Base-by-base conservation (phyloP, 2,113 vertebrate species). In the Saccopteryx leptura region DNA sequence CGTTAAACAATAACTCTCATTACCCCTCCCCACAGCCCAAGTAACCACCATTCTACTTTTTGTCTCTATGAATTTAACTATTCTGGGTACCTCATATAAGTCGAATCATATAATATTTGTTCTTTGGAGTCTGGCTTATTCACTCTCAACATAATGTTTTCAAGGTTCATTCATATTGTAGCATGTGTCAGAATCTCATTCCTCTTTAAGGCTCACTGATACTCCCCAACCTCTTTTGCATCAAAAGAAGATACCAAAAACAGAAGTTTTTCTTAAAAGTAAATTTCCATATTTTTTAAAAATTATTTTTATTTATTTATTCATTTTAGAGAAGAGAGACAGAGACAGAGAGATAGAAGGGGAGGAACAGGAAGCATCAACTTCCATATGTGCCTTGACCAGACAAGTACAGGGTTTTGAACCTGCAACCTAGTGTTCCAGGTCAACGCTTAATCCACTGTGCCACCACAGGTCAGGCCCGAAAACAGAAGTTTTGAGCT, bases 401-500 rank as follows among this genome's bases (percentile, higher is more conserved):
- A 39, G 39, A 3, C 39, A 39, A 39, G 39, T 39, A 39, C 39
- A 39, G 39, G 39, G 39, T 39, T 39, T 39, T 39, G 39, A 39
- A 39, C 39, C 39, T 39, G 39, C 39, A 39, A 39, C 39, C 39
- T 39, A 39, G 39, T 39, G 39, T 39, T 39, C 39, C 39, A 39
- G 39, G 39, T 39, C 39, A 39, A 39, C 39, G 3, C 39, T 39
- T 39, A 39, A 39, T 39, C 39, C 39, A 39, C 39, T 39, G 39
- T 3, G 39, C 39, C 39, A 39, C 39, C 39, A 39, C 39, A 39
- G 39, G 39, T 39, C 39, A 39, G 39, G 39, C 39, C 39, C 39
- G 86, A 86, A 88, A 74, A 52, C 11, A 68, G 39, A 76, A 39
- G 14, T 90, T 95, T 94, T 54, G 46, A 83, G 87, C 28, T n/a